Evolutionary conservation across 2,113 vertebrate species (phyloP).

Genomic region (Cynocephalus volans): DNA sequence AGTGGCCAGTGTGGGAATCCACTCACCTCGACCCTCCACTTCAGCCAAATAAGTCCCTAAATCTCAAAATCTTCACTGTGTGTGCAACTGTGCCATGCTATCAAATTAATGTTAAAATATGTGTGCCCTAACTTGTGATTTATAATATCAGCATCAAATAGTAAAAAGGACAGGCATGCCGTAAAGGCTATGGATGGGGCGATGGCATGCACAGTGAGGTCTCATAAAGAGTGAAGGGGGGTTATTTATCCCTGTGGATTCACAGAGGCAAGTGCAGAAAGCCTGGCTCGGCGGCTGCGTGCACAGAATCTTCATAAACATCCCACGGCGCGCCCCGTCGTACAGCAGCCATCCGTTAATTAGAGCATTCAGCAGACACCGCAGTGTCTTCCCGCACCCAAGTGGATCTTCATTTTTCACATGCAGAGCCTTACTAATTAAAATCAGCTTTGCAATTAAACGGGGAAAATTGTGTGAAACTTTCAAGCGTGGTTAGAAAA

Average conservation of each 20-base stretch:
- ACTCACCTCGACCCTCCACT: neutral
- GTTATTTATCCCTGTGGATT: conserved; percentile 84
- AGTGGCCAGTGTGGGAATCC: neutral
- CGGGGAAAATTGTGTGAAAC: conserved; percentile 96
- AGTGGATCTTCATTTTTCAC: conserved; percentile 92
- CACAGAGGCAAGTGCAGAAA: conserved; percentile 84
- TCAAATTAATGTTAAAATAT: conserved; percentile 83
- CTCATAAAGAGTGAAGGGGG: conserved; percentile 83
- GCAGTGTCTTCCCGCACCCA: conserved; percentile 90
- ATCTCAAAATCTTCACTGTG: conserved; percentile 42
- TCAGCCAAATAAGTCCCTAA: conserved; percentile 40
- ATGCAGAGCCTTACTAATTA: conserved; percentile 92
- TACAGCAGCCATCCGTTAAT: conserved; percentile 90
- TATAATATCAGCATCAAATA: conserved; percentile 80
- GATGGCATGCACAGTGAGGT: conserved; percentile 82
- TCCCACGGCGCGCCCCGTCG: conserved; percentile 88
- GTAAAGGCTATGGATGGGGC: conserved; percentile 85
- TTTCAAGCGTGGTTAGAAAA: conserved; percentile 92
- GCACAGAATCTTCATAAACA: conserved; percentile 88
- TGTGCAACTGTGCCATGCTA: conserved; percentile 42
- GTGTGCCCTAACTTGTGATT: conserved; percentile 81
- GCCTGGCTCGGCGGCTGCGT: conserved; percentile 83
- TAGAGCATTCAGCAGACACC: conserved; percentile 90
- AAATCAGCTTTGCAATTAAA: conserved; percentile 98
- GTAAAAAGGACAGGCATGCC: conserved; percentile 80